Evolutionary conservation across 2,113 vertebrate species (phyloP).

Genomic region (Meleagris gallopavo): DNA sequence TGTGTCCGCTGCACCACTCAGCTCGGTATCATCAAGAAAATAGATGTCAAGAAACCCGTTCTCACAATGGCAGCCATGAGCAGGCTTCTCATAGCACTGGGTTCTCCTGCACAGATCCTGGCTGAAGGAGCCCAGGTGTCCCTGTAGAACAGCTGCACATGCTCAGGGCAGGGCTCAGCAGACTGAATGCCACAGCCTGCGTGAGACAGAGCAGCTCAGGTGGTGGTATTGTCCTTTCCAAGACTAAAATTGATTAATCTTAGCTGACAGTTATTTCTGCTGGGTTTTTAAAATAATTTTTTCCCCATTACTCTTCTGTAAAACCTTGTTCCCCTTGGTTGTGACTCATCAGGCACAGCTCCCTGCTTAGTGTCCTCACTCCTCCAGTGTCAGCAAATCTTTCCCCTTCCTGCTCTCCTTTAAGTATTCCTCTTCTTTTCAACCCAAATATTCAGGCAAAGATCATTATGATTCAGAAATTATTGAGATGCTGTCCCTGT

Average conservation of each 20-base stretch:
- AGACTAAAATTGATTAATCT: background rate
- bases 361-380: background rate
- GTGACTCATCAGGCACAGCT: background rate
- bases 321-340: background rate
- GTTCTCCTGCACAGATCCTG: too few species aligned
- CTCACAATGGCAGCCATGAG: too few species aligned
- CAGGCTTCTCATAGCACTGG: too few species aligned
- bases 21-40: too few species aligned
- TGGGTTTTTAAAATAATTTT: background rate
- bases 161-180: too few species aligned
- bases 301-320: background rate
- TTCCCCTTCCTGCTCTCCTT: too few species aligned
- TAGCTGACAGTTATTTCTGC: background rate
- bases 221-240: background rate
- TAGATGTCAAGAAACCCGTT: too few species aligned
- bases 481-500: background rate
- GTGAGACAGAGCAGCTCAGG: background rate
- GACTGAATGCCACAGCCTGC: background rate
- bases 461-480: background rate
- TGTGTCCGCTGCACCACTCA: too few species aligned
- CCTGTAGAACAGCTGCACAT: too few species aligned
- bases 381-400: background rate
- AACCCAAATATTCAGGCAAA: background rate
- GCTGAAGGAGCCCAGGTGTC: too few species aligned
- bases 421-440: background rate